phyloP scores from a whole-genome alignment of 2,113 vertebrate species.

The Hemicordylus capensis region DNA sequence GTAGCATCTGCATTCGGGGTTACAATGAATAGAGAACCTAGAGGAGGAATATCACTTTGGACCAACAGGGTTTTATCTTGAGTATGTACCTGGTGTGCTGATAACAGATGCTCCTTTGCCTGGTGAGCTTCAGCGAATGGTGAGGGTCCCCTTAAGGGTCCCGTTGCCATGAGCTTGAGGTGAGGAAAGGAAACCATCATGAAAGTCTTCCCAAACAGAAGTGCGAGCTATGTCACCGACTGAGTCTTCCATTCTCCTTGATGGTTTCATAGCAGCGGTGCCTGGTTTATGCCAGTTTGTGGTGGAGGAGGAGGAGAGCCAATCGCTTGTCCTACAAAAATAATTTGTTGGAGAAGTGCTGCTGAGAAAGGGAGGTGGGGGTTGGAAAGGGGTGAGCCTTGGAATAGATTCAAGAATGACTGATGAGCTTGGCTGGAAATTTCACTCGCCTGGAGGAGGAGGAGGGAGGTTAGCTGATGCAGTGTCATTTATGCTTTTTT shows the following conservation, averaged over 20 bases:
- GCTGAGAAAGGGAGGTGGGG: constrained; percentile 25
- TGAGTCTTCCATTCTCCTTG: constrained; percentile 26
- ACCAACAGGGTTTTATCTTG: too few species aligned
- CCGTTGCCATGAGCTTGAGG: background rate
- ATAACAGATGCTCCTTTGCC: background rate
- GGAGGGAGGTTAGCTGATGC: constrained; percentile 21
- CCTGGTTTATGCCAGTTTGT: constrained; percentile 14
- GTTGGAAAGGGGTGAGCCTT: constrained; percentile 43
- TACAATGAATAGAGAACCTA: too few species aligned
- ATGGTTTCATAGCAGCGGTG: constrained; percentile 36
- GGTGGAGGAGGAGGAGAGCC: background rate
- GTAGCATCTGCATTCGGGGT: too few species aligned
- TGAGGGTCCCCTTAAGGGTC: background rate
- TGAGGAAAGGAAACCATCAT: background rate
- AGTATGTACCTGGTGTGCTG: background rate
- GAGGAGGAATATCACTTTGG: too few species aligned
- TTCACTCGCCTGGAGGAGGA: constrained; percentile 54
- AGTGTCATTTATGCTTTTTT: constrained; percentile 25
- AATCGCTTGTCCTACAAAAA: constrained; percentile 61
- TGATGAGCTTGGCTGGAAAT: constrained; percentile 66
- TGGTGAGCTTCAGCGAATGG: background rate
- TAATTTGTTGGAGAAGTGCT: constrained; percentile 60
- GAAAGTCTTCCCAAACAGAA: constrained; percentile 35
- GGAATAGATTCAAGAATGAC: constrained; percentile 66
- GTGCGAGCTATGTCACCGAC: background rate